Evolutionary conservation across 2,113 vertebrate genomes (phyloP).

Genomic region (Rousettus leschenaultii): DNA sequence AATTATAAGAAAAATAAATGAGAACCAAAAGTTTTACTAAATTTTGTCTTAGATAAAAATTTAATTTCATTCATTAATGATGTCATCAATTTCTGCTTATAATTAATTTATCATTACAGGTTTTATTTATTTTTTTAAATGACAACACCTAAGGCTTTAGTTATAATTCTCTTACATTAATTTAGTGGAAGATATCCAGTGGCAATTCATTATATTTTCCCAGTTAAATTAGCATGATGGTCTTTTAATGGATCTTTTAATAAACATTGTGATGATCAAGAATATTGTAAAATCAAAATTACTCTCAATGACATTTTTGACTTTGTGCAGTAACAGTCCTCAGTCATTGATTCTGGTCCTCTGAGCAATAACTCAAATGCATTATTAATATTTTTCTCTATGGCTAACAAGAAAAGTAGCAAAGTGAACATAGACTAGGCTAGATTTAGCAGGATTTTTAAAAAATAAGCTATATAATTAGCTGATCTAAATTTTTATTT

Average conservation of each 20-base stretch:
- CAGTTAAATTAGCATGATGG: slow-evolving; percentile 80
- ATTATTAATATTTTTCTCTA: slow-evolving; percentile 68
- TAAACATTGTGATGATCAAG: slow-evolving; percentile 76
- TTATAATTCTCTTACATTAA: slow-evolving; percentile 75
- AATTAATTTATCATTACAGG: slow-evolving; percentile 76
- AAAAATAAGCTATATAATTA: background rate
- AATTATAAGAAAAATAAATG: background rate
- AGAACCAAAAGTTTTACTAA: slow-evolving; percentile 12
- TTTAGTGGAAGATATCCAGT: slow-evolving; percentile 77
- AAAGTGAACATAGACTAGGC: background rate
- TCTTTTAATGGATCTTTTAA: slow-evolving; percentile 83
- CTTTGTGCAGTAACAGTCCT: slow-evolving; percentile 67
- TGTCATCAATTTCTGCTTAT: slow-evolving; percentile 55
- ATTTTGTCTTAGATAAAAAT: slow-evolving; percentile 45
- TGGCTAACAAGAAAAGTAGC: slow-evolving; percentile 50
- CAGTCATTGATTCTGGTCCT: slow-evolving; percentile 56
- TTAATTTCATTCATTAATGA: slow-evolving; percentile 55
- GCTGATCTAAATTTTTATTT: background rate
- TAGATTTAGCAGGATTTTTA: background rate
- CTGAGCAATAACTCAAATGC: slow-evolving; percentile 67
- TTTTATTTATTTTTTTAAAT: slow-evolving; percentile 70
- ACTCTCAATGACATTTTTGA: slow-evolving; percentile 69
- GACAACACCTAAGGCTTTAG: slow-evolving; percentile 66
- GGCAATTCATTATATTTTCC: slow-evolving; percentile 75
- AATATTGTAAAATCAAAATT: slow-evolving; percentile 80